Conservation (phyloP, 30 jellyfish, hydroid and myxozoan genomes). For the Turritopsis rubra region DNA sequence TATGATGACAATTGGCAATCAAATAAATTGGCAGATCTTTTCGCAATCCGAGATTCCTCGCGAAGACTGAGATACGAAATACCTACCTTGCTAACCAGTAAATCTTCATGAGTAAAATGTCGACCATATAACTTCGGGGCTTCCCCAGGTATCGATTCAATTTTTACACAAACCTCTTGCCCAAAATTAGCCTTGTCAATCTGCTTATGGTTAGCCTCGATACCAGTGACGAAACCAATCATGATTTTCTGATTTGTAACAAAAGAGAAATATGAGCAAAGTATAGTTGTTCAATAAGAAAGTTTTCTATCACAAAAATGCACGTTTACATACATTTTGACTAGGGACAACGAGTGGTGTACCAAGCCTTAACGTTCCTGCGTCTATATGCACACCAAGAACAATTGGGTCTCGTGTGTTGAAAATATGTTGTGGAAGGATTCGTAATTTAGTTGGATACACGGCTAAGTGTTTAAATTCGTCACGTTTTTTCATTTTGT, state of each 20-base stretch:
- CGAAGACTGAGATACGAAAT: no score
- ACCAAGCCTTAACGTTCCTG: constrained; percentile 89
- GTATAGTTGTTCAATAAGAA: neutral
- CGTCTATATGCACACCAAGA: constrained; percentile 91
- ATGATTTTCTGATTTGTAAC: constrained; percentile 12
- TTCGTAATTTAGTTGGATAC: constrained; percentile 85
- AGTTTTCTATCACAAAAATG: neutral
- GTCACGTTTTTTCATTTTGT: constrained; percentile 73
- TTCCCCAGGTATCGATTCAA: constrained; percentile 89
- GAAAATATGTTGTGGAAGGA: constrained; percentile 89
- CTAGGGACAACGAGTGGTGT: constrained; percentile 94
- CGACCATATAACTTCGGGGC: constrained; percentile 99
- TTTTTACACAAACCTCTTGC: constrained; percentile 92
- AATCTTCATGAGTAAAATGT: constrained; percentile 94
- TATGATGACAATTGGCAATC: no score
- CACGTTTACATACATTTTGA: constrained; percentile 58
- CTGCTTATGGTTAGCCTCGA: constrained; percentile 97
- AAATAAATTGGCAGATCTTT: no score
- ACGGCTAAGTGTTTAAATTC: constrained; percentile 87
- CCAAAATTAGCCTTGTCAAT: constrained; percentile 86
- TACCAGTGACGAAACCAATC: constrained; percentile 94
- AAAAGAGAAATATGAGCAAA: neutral
- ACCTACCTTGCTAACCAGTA: constrained; percentile 85
- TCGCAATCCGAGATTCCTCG: no score
- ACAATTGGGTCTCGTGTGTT: constrained; percentile 98